A percentile compares a stretch with the other conserved stretches of the same genome.
Evolutionary conservation across 2,888 invertebrate species (phyloP).

Genomic region (Diabrotica balteata): DNA sequence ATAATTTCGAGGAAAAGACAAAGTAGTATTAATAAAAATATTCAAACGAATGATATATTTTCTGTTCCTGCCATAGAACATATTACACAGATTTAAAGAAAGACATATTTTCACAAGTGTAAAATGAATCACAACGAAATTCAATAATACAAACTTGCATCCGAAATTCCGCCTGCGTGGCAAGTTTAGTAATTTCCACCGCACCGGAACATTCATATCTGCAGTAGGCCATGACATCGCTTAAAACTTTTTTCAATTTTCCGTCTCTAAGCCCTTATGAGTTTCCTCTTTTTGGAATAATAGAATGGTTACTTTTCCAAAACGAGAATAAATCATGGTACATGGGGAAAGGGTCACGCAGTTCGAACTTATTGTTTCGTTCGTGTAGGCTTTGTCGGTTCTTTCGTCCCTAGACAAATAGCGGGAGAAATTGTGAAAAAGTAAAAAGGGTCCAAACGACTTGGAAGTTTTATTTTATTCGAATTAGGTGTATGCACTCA

Average conservation of each 20-base stretch:
- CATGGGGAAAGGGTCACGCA: slow-evolving; percentile 9
- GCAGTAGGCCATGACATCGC: background rate
- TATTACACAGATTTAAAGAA: no score
- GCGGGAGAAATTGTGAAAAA: slow-evolving; percentile 10
- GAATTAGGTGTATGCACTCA: no score
- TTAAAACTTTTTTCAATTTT: slow-evolving; percentile 16
- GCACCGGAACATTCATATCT: background rate
- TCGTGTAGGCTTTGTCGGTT: slow-evolving; percentile 2
- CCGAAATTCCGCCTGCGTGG: no score
- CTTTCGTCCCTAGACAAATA: slow-evolving; percentile 9
- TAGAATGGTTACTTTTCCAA: slow-evolving; percentile 16
- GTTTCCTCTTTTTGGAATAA: slow-evolving; percentile 12
- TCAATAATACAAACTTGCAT: no score
- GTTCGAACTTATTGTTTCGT: slow-evolving; percentile 12
- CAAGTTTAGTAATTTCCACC: background rate
- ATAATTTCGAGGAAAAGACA: no score
- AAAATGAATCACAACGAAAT: no score
- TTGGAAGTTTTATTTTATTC: no score
- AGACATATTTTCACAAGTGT: no score
- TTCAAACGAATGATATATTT: no score
- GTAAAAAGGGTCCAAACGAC: no score
- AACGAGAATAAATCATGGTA: slow-evolving; percentile 10
- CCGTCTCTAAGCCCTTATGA: slow-evolving; percentile 1
- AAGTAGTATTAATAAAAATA: no score
- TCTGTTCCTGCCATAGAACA: no score